A percentile compares a stretch with the other conserved stretches of the same genome.
Conservation (phyloP, 2,888 invertebrate genomes). For the Phoenoteleia sp. region DNA sequence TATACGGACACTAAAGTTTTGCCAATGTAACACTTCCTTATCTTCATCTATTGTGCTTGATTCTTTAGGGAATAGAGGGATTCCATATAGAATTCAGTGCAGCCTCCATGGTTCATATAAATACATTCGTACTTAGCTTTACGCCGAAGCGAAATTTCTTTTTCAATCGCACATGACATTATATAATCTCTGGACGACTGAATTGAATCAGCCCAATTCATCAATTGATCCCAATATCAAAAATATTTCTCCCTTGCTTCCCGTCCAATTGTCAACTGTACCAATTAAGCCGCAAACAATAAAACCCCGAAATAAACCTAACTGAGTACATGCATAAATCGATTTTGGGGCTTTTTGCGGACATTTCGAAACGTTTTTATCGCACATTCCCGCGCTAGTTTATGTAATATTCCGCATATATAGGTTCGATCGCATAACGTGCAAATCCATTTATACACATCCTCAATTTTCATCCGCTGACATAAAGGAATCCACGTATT, state of each 20-base stretch:
- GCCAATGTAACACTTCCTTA: constrained; percentile 3
- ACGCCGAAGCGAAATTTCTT: background rate
- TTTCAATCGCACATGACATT: background rate
- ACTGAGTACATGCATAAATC: constrained; percentile 4
- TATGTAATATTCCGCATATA: constrained; percentile 16
- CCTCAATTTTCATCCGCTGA: constrained; percentile 10
- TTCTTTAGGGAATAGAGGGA: constrained; percentile 32
- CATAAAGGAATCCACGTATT: constrained; percentile 22
- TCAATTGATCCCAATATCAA: background rate
- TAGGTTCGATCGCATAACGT: constrained; percentile 18
- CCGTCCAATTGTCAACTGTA: no score
- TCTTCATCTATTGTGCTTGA: constrained; percentile 32
- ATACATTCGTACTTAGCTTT: background rate
- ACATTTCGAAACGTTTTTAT: background rate
- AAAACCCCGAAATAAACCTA: background rate
- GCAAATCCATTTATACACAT: constrained; percentile 40
- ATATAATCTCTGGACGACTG: no score
- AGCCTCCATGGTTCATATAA: constrained; percentile 5
- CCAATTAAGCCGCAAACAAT: constrained; percentile 37
- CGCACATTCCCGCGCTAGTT: background rate
- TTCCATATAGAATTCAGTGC: constrained; percentile 18
- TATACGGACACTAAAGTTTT: background rate
- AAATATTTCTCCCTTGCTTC: background rate
- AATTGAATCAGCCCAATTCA: background rate
- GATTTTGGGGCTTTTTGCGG: constrained; percentile 24